Percentiles rank a stretch among this genome's conserved stretches.
Evolutionary conservation across 2,113 vertebrate genomes (phyloP).

Genomic region (Garra rufa): DNA sequence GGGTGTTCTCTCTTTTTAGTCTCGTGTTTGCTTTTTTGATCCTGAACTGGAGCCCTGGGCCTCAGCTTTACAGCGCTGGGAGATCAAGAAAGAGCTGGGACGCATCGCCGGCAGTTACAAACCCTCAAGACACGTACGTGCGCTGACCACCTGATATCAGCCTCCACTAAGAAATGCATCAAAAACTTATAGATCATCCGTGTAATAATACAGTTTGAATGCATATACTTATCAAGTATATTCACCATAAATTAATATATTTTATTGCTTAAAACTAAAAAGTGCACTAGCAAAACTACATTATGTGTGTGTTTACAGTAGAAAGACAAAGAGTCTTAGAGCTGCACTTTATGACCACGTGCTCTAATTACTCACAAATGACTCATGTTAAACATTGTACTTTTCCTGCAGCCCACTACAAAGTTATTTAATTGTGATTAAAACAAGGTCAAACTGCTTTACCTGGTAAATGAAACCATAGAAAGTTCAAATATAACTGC

Average conservation of each 20-base stretch:
- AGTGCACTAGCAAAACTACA: not conserved
- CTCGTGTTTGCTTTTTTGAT: constrained; percentile 51
- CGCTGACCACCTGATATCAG: constrained; percentile 6
- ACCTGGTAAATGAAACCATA: not conserved
- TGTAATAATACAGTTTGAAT: too few relatives aligned
- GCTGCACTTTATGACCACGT: not conserved
- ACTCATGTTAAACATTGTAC: constrained; percentile 1
- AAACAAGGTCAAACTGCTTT: not conserved
- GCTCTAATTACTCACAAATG: not conserved
- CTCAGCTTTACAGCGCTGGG: constrained; percentile 60
- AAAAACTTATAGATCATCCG: not conserved
- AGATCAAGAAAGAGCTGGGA: constrained; percentile 67
- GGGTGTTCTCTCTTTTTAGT: constrained; percentile 45
- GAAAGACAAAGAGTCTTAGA: not conserved
- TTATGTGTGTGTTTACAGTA: not conserved
- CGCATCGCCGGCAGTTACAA: constrained; percentile 56
- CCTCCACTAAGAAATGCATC: not conserved
- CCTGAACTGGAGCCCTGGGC: constrained; percentile 48
- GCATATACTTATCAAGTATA: too few relatives aligned
- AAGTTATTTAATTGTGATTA: not conserved
- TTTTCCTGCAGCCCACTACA: not conserved
- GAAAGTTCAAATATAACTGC: not conserved
- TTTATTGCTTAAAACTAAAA: not conserved
- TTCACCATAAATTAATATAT: too few relatives aligned
- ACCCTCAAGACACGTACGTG: not conserved